Evolutionary conservation across 2,113 vertebrate genomes (phyloP), one percentile per base, ranked within the genome.

Genomic region (Calypte anna): DNA sequence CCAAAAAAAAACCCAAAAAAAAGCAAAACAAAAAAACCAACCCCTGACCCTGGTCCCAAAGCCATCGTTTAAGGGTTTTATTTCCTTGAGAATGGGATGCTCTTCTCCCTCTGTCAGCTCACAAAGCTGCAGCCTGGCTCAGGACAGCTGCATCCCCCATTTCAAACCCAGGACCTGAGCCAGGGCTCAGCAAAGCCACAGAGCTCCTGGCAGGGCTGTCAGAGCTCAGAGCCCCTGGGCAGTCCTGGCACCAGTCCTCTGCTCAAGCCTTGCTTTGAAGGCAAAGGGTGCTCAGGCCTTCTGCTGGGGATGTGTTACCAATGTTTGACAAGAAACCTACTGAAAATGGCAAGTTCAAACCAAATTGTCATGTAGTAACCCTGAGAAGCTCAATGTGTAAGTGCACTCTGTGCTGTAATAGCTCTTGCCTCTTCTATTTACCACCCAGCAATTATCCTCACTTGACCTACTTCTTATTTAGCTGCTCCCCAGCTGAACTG

Each of bases 401-500:
- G 28, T 4, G 30, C 40, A 3, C 46, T n/a, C 46, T 64, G 64
- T 86, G 77, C 83, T 59, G 82, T 22, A 68, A 46, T 1, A 8
- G 36, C 6, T 90, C 72, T 87, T 87, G 67, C 82, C 75, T 85
- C 50, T 27, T 54, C 62, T 40, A 0, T 72, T 87, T 73, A 44
- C 75, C 85, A 82, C 61, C 78, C 82, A 94, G 70, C 62, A 58
- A 76, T 87, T 94, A 79, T 82, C 90, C 82, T 88, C 82, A 50
- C 82, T 91, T 66, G 70, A 94, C 43, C 62, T 91, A 1, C 64
- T 94, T 40, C 46, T 83, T 17, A n/a, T 51, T 91, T 73, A 83
- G 89, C 91, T 30, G 83, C 91, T 82, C 50, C 82, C 74, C 44
- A 31, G 1, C 5, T 28, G 75, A 61, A 84, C 23, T 4, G 82